A percentile compares a stretch with the other conserved stretches of the same genome.
Conservation (phyloP, 2,113 vertebrate genomes). For the Laticauda laticaudata region DNA sequence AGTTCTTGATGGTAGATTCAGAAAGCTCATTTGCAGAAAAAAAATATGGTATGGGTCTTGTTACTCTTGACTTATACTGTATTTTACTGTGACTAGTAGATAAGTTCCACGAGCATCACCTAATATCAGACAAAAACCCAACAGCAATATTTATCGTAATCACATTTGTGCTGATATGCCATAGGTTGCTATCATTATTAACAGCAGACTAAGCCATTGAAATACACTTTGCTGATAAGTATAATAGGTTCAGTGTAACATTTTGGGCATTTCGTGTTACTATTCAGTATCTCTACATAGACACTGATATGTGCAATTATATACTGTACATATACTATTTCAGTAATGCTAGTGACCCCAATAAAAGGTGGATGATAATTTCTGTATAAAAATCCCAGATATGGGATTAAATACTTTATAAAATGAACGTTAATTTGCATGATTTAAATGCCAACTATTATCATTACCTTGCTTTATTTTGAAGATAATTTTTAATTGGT, state of each 20-base stretch:
- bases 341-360: not conserved
- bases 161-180: not conserved
- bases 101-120: not conserved
- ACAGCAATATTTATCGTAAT: not conserved
- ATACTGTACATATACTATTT: not conserved
- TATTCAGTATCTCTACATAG: not conserved
- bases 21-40: not conserved
- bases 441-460: conserved; percentile 49
- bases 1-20: not conserved
- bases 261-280: not conserved
- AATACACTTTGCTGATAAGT: not conserved
- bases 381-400: conserved; percentile 22
- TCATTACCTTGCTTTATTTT: conserved; percentile 57
- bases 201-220: not conserved
- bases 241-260: not conserved
- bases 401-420: conserved; percentile 21
- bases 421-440: conserved; percentile 43
- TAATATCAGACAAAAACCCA: not conserved
- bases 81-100: not conserved
- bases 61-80: not conserved
- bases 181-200: not conserved
- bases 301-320: not conserved
- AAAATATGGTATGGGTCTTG: not conserved
- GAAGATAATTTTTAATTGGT: conserved; percentile 63
- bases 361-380: not conserved